Conservation (phyloP, 2,888 invertebrate species). For the Prosopocoilus inquinatus region DNA sequence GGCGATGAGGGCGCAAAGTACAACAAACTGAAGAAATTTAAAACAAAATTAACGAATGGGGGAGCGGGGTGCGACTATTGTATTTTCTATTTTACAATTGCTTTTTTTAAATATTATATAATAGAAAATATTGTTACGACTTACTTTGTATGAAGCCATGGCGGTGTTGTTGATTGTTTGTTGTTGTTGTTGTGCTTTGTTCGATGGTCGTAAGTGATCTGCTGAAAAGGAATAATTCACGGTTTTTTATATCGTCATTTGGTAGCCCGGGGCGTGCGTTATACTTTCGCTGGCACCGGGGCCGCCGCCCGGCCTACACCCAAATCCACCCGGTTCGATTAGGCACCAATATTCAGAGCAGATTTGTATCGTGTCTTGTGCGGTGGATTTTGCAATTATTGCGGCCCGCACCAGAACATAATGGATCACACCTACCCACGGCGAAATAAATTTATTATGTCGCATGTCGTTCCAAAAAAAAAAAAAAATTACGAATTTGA, state of each 20-base stretch:
- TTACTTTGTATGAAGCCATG: conserved; percentile 32
- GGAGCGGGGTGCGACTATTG: conserved; percentile 10
- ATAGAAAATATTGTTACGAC: conserved; percentile 9
- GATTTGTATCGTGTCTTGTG: too few relatives aligned
- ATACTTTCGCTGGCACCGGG: conserved; percentile 26
- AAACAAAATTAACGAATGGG: neutral
- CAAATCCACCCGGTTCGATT: conserved; percentile 6
- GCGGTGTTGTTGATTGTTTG: too few relatives aligned
- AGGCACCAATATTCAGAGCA: too few relatives aligned
- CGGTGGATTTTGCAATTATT: too few relatives aligned
- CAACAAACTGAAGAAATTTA: conserved; percentile 50
- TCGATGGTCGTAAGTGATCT: conserved; percentile 15
- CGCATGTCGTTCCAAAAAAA: too few relatives aligned
- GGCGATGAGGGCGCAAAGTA: conserved; percentile 57
- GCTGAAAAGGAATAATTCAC: conserved; percentile 12
- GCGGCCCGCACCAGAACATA: too few relatives aligned
- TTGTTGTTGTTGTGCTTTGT: conserved; percentile 11
- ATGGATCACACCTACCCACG: too few relatives aligned
- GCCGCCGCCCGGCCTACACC: conserved; percentile 21
- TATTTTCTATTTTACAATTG: conserved; percentile 6
- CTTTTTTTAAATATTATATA: too few relatives aligned
- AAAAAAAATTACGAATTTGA: too few relatives aligned
- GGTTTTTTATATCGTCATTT: conserved; percentile 23
- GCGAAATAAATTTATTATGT: too few relatives aligned
- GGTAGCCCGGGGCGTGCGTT: conserved; percentile 19